phyloP scores from a whole-genome alignment of 1,140 invertebrate species.

The Pseudomyrmex flavicornis region DNA sequence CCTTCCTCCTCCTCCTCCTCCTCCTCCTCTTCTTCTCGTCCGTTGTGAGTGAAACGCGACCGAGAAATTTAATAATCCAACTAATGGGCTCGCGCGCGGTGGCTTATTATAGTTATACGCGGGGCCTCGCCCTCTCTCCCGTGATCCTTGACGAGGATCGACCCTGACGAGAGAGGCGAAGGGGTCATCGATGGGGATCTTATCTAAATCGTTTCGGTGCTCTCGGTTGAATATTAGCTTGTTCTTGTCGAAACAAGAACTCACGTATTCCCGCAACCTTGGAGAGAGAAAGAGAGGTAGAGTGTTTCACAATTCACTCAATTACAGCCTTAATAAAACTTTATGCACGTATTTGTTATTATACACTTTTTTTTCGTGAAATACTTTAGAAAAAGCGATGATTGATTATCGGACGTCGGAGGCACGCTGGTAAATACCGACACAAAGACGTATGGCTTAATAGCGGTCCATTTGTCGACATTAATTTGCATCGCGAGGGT shows the following conservation, averaged over 20 bases:
- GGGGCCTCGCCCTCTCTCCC: not conserved
- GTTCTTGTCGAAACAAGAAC: not conserved
- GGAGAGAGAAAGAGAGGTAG: too few species aligned
- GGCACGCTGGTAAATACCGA: not conserved
- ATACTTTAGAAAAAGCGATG: not conserved
- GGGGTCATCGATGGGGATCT: conserved; percentile 46
- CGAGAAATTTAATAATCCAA: conserved; percentile 86
- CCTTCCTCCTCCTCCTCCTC: not conserved
- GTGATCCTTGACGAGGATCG: not conserved
- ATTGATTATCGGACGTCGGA: conserved; percentile 5
- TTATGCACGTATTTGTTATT: too few species aligned
- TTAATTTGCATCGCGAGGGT: conserved; percentile 22
- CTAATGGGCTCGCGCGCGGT: conserved; percentile 81
- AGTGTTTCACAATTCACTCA: not conserved
- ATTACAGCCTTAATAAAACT: too few species aligned
- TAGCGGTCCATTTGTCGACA: conserved; percentile 17
- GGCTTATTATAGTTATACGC: conserved; percentile 78
- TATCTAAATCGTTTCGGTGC: conserved; percentile 48
- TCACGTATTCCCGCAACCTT: not conserved
- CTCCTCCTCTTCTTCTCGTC: conserved; percentile 45
- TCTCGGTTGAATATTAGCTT: not conserved
- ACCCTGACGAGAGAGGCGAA: conserved; percentile 23
- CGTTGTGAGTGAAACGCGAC: conserved; percentile 70
- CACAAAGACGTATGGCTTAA: conserved; percentile 15
- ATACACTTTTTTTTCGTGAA: not conserved